Evolutionary conservation across 2,797 vertebrate genomes (phyloP), one percentile per base, ranked within the genome.

Genomic region (Lagodon rhomboides): DNA sequence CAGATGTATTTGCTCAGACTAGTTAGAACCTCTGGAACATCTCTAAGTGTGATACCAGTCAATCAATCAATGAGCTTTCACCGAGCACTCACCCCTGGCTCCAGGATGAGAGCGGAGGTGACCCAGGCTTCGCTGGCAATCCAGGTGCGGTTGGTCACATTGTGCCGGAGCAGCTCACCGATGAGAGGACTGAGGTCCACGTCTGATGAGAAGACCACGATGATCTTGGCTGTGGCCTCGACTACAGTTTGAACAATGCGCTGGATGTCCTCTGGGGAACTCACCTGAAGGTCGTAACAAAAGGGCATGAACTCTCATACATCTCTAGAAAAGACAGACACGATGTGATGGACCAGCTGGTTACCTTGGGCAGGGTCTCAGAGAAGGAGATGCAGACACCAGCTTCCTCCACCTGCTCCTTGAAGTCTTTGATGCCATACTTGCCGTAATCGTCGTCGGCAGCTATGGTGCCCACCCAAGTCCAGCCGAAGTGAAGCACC

Each of bases 121-220:
- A 97, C 77, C 96, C 96, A 97, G 46, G 95, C 96, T 87, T 97
- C 96, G 0, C 95, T 97, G n/a, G 95, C 95, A 13, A 97, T 95
- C 96, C 96, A 97, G 0, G 96, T 97, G 73, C 94, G 95, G 63
- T 96, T 95, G 44, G 94, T 96, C 71, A 97, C 89, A 16, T 97
- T 97, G 71, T 94, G 91, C 5, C 50, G 86, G 27, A 96, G 66
- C 55, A 97, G 87, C 79, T 96, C 95, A 13, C 71, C 38, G 47
- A 96, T 88, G 12, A 97, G 95, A 12, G 96, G 96, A 59, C 91
- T 95, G 17, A 97, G 91, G 82, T 98, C 96, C 58, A 96, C 96
- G 2, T 97, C 97, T n/a, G 96, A 96, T 3, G 96, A 95, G 78
- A 96, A 97, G 68, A 97, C 95, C 65, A 97, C 95, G 1, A 97